A percentile compares a stretch with the other conserved stretches of the same genome.
These are phyloP conservation scores for Daboia siamensis DNA, from an alignment of 2,113 vertebrate genomes.

Conservation along the genomic window DNA sequence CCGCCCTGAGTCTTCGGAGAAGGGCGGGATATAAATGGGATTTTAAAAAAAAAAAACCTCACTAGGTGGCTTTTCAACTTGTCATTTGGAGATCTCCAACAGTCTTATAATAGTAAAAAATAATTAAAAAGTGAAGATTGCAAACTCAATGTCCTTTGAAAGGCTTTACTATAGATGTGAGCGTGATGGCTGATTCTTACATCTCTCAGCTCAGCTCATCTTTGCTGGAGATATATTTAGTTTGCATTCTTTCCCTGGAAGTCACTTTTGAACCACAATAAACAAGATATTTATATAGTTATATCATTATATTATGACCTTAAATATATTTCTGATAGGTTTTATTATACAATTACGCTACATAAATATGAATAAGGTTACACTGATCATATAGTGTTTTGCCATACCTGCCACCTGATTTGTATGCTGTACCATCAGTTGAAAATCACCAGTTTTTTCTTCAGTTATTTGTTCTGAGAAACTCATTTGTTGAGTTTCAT, in stretches of 20 bases:
- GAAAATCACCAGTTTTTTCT: neutral
- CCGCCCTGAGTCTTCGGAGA: no score
- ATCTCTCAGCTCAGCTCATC: neutral
- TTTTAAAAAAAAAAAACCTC: no score
- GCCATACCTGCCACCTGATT: conserved; percentile 48
- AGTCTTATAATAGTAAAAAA: neutral
- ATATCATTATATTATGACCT: neutral
- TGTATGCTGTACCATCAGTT: neutral
- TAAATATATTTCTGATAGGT: neutral
- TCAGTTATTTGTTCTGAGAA: conserved; percentile 20
- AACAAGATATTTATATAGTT: neutral
- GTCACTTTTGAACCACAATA: neutral
- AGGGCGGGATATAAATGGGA: no score
- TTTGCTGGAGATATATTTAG: neutral
- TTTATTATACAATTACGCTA: neutral
- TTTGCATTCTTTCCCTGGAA: neutral
- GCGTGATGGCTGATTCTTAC: neutral
- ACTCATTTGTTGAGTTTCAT: conserved; percentile 16
- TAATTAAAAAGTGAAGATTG: neutral
- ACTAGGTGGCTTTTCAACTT: neutral
- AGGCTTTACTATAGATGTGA: neutral
- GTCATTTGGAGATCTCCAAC: neutral
- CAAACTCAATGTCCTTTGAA: neutral
- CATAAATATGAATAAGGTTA: neutral
- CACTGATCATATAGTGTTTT: neutral